Evolutionary conservation across 2,797 vertebrate genomes (phyloP).

Genomic region (Halcyon smyrnensis): DNA sequence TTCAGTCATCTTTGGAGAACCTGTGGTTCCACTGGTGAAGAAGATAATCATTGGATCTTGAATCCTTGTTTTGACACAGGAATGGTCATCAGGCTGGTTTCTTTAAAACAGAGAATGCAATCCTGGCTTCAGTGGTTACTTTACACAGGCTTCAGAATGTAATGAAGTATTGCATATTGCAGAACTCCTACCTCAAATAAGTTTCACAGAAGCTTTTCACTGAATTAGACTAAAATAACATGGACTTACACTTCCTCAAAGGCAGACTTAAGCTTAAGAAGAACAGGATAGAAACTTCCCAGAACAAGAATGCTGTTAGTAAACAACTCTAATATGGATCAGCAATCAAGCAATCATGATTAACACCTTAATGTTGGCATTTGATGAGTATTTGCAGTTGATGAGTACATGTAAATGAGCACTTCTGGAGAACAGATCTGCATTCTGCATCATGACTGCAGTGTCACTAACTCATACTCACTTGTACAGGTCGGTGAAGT

Average conservation of each 20-base stretch:
- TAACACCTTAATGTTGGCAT: not conserved
- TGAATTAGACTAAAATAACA: not conserved
- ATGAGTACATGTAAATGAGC: not conserved
- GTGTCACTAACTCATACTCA: conserved; percentile 14
- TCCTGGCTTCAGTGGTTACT: not conserved
- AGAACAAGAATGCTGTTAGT: not conserved
- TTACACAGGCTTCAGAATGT: not conserved
- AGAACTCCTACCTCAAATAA: not conserved
- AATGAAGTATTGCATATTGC: not conserved
- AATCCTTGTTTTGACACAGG: conserved; percentile 79
- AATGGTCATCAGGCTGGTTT: conserved; percentile 72
- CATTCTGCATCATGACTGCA: not conserved
- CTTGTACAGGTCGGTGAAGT: conserved; percentile 72
- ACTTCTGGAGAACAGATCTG: not conserved
- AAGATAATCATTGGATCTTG: conserved; percentile 81
- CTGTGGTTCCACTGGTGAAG: conserved; percentile 88
- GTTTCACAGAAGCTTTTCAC: not conserved
- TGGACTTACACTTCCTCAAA: not conserved
- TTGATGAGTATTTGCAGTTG: not conserved
- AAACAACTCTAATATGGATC: not conserved
- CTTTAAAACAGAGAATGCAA: conserved; percentile 18
- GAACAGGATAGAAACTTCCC: not conserved
- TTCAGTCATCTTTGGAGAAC: conserved; percentile 84
- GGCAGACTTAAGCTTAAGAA: not conserved
- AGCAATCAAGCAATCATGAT: not conserved